Evolutionary conservation across 2,797 vertebrate genomes (phyloP).

Genomic region (Halcyon badia): DNA sequence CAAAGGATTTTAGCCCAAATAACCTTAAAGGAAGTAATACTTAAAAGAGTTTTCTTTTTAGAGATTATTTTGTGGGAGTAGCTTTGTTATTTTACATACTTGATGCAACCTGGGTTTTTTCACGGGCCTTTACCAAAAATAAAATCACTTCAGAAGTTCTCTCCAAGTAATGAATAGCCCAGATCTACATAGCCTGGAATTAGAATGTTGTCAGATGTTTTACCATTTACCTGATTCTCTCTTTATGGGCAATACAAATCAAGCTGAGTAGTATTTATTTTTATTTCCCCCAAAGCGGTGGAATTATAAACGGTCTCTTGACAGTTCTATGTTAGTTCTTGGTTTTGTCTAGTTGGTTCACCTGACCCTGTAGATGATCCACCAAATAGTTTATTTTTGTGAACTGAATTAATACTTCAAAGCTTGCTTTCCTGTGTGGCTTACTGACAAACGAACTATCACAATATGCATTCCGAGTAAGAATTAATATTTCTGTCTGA

Average conservation of each 20-base stretch:
- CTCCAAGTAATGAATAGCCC: not conserved
- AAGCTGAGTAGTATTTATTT: not conserved
- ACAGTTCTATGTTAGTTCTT: not conserved
- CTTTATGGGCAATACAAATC: not conserved
- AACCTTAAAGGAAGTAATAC: not conserved
- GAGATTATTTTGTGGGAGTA: not conserved
- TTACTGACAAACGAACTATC: conserved; percentile 19
- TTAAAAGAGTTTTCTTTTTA: not conserved
- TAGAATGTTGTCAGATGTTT: not conserved
- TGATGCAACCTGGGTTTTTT: not conserved
- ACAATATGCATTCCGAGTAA: not conserved
- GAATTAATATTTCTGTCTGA: conserved; percentile 36
- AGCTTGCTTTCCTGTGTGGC: not conserved
- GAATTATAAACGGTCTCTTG: not conserved
- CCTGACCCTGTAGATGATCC: not conserved
- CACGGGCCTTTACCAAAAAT: not conserved
- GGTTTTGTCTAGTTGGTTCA: not conserved
- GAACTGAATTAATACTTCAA: not conserved
- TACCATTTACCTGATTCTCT: not conserved
- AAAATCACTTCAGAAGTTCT: not conserved
- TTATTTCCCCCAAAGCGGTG: not conserved
- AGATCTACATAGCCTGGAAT: not conserved
- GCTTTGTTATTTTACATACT: not conserved
- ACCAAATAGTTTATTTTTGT: not conserved
- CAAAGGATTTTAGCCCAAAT: not conserved